A percentile compares a stretch with the other conserved stretches of the same genome.
phyloP scores from a whole-genome alignment of 2,888 invertebrate genomes.

The Brenthis hecate region DNA sequence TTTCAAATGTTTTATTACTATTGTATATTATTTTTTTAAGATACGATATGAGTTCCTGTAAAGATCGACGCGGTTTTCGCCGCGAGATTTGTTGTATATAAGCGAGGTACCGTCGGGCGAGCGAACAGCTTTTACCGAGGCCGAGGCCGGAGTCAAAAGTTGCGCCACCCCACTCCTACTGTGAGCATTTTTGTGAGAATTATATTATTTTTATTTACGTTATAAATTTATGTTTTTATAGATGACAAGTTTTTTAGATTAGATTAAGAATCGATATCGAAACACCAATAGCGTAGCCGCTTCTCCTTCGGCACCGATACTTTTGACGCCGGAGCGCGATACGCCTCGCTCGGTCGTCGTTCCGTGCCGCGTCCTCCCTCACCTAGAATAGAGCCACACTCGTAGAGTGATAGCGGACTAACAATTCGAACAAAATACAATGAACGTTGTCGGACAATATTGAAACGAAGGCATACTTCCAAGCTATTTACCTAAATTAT shows the following conservation, averaged over 20 bases:
- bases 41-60: slow-evolving; percentile 83
- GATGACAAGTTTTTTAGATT: slow-evolving; percentile 80
- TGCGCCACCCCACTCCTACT: slow-evolving; percentile 75
- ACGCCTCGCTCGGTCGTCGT: slow-evolving; percentile 40
- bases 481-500: slow-evolving; percentile 77
- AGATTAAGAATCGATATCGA: slow-evolving; percentile 81
- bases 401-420: slow-evolving; percentile 77
- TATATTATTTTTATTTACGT: slow-evolving; percentile 79
- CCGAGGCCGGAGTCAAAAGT: slow-evolving; percentile 52
- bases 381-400: slow-evolving; percentile 78
- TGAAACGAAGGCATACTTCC: slow-evolving; percentile 79
- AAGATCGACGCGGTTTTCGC: slow-evolving; percentile 53
- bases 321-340: slow-evolving; percentile 74
- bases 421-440: slow-evolving; percentile 62
- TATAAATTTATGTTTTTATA: slow-evolving; percentile 67
- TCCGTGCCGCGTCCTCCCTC: slow-evolving; percentile 50
- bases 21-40: slow-evolving; percentile 79
- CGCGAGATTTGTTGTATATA: slow-evolving; percentile 74
- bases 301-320: slow-evolving; percentile 77
- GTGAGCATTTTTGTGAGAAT: slow-evolving; percentile 81
- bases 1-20: slow-evolving; percentile 82
- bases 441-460: slow-evolving; percentile 81
- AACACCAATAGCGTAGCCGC: slow-evolving; percentile 83
- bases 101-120: slow-evolving; percentile 67
- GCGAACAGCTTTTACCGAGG: slow-evolving; percentile 45